Conservation (phyloP, 2,113 vertebrate species). For the Lepus timidus region DNA sequence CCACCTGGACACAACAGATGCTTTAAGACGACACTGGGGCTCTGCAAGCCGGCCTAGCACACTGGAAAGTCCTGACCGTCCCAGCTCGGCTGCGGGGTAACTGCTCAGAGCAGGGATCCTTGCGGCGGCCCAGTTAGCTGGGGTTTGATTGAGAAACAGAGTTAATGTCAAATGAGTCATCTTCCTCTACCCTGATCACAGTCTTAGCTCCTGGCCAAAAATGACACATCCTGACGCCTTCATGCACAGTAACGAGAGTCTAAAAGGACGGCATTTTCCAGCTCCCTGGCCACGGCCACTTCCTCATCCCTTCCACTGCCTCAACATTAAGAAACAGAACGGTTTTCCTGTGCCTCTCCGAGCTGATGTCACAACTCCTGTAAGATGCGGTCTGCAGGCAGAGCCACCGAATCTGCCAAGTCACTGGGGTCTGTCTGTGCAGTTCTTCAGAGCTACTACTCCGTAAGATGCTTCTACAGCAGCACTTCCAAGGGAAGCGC, state of each 20-base stretch:
- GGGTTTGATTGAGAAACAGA: constrained; percentile 50
- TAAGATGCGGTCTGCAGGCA: background rate
- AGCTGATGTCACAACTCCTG: constrained; percentile 23
- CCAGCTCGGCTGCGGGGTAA: background rate
- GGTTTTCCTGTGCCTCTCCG: constrained; percentile 41
- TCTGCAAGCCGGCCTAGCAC: background rate
- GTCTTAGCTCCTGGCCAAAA: constrained; percentile 22
- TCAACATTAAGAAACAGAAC: constrained; percentile 66
- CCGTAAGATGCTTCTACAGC: constrained; percentile 1
- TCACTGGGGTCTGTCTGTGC: background rate
- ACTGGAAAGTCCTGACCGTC: too few relatives aligned
- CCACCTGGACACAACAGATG: background rate
- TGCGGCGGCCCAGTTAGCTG: background rate
- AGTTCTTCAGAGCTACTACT: background rate
- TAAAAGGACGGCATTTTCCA: background rate
- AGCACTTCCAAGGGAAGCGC: background rate
- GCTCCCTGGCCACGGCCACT: background rate
- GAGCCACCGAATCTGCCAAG: constrained; percentile 44
- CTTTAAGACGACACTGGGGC: background rate
- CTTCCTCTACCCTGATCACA: constrained; percentile 1
- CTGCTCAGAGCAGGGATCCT: background rate
- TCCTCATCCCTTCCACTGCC: constrained; percentile 69
- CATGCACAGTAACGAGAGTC: background rate
- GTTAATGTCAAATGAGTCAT: constrained; percentile 55
- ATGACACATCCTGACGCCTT: constrained; percentile 36